These are phyloP conservation scores for Tympanuchus pallidicinctus DNA, from an alignment of 2,113 vertebrate genomes.

Conservation along the genomic window DNA sequence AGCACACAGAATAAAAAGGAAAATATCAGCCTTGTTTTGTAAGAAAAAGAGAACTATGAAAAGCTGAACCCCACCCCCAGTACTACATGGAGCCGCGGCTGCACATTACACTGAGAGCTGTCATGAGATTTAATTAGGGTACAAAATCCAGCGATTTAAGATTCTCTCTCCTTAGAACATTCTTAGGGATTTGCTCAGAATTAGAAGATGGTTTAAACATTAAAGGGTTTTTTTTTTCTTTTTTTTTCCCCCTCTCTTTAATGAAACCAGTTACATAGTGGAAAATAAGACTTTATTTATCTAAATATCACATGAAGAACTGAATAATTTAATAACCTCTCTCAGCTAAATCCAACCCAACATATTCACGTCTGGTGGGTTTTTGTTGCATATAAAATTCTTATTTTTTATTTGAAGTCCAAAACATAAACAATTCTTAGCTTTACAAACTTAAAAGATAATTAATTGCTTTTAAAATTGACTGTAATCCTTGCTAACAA, in stretches of 20 bases:
- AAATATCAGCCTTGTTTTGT: background rate
- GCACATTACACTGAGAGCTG: background rate
- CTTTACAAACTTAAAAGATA: constrained; percentile 36
- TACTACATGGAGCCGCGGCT: background rate
- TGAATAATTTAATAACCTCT: constrained; percentile 70
- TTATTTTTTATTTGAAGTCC: constrained; percentile 44
- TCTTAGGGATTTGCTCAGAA: constrained; percentile 65
- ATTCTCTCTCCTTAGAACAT: constrained; percentile 61
- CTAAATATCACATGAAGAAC: constrained; percentile 68
- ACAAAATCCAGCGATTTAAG: constrained; percentile 60
- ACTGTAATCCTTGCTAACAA: background rate
- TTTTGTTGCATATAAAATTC: constrained; percentile 22
- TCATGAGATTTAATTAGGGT: constrained; percentile 67
- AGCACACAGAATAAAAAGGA: background rate
- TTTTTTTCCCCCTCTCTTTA: background rate
- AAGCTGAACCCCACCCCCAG: constrained; percentile 34
- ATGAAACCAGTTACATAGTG: constrained; percentile 58
- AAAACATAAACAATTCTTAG: constrained; percentile 33
- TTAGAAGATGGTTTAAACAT: constrained; percentile 60
- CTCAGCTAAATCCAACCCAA: constrained; percentile 38
- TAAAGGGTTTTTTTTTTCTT: background rate
- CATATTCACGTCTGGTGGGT: background rate
- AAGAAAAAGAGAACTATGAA: background rate
- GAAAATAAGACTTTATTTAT: constrained; percentile 70
- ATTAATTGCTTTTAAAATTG: constrained; percentile 22